phyloP scores from a whole-genome alignment of 2,797 vertebrate genomes.

The Tangara arthus region DNA sequence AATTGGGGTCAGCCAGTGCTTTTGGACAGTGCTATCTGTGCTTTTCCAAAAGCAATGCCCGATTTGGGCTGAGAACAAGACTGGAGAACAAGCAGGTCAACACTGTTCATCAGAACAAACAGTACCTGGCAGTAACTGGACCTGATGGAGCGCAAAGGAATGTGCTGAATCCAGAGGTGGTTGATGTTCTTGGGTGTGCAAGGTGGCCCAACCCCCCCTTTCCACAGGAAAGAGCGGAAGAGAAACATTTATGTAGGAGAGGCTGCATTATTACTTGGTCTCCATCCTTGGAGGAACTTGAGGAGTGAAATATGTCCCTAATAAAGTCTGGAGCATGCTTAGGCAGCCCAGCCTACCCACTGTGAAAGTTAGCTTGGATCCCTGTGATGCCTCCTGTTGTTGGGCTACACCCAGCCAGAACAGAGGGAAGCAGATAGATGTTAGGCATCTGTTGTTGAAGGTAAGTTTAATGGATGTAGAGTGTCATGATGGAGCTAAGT shows the following conservation, averaged over 20 bases:
- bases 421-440: neutral
- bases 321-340: neutral
- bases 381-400: rapidly evolving
- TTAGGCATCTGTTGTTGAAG: neutral
- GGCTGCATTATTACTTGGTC: neutral
- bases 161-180: neutral
- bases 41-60: neutral
- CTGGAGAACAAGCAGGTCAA: neutral
- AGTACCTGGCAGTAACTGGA: neutral
- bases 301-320: neutral
- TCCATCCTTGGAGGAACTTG: neutral
- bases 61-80: rapidly evolving
- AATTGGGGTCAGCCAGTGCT: neutral
- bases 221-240: neutral
- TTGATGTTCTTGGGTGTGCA: neutral
- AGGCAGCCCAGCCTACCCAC: neutral
- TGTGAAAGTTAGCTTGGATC: neutral
- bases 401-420: neutral
- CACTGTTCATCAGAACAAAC: neutral
- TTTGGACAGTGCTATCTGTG: neutral
- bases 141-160: neutral
- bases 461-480: neutral
- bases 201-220: rapidly evolving
- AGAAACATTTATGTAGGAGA: neutral
- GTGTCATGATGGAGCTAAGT: neutral